Conservation (phyloP, 2,888 invertebrate genomes). For the Rotaria sp. region DNA sequence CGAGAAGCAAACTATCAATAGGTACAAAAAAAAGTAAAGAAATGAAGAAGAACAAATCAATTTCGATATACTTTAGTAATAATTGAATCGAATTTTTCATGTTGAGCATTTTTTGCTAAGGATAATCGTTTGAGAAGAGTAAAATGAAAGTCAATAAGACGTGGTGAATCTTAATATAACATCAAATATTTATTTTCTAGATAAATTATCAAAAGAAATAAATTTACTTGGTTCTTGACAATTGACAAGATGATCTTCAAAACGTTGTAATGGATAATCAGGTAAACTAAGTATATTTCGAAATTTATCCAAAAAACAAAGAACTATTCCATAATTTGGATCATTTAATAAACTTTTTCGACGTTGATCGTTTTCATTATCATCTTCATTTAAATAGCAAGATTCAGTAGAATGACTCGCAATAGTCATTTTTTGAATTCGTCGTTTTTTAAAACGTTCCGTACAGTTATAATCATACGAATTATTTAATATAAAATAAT, state of each 20-base stretch:
- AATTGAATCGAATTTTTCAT: not conserved
- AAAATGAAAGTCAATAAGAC: not conserved
- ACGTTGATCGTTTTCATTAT: not conserved
- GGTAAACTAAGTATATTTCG: not conserved
- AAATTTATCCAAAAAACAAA: slow-evolving; percentile 7
- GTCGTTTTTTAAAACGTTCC: not conserved
- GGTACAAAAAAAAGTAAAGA: not conserved
- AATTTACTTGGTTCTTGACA: not conserved
- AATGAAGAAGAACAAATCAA: not conserved
- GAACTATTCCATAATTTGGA: slow-evolving; percentile 16
- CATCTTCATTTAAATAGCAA: not conserved
- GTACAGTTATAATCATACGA: not conserved
- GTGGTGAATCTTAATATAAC: not conserved
- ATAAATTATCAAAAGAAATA: not conserved
- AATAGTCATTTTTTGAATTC: not conserved
- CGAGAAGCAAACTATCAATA: not conserved
- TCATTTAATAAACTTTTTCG: not conserved
- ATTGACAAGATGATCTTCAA: not conserved
- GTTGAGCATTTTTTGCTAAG: not conserved
- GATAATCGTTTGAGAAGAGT: not conserved
- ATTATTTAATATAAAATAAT: not conserved
- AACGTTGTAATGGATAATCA: not conserved
- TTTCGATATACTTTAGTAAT: not conserved
- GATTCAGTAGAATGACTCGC: not conserved
- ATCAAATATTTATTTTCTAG: not conserved